Conservation (phyloP, 2,888 invertebrate species). For the Sphecodes monilicornis region DNA sequence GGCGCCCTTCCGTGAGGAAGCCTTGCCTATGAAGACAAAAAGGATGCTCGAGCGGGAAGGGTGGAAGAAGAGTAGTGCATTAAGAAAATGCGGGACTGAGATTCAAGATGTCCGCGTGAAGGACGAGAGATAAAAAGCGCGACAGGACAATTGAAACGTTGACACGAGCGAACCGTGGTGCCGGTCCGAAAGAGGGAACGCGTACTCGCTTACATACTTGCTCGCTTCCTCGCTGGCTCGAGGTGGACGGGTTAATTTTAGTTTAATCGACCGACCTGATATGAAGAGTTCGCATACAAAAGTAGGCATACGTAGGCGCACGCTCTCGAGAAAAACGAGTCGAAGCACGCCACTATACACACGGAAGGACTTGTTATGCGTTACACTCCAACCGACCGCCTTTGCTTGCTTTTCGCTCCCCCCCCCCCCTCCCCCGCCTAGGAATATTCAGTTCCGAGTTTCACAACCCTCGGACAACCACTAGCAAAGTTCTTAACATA, state of each 20-base stretch:
- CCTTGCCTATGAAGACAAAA: neutral
- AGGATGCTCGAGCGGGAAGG: too few relatives aligned
- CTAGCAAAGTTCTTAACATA: neutral
- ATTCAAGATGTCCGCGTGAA: slow-evolving; percentile 19
- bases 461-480: slow-evolving; percentile 55
- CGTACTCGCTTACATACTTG: slow-evolving; percentile 35
- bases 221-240: slow-evolving; percentile 48
- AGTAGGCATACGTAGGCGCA: slow-evolving; percentile 49
- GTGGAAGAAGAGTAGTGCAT: neutral
- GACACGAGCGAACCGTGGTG: slow-evolving; percentile 42
- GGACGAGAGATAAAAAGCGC: neutral
- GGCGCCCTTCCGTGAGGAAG: neutral
- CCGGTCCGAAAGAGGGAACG: slow-evolving; percentile 65
- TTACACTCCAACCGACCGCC: slow-evolving; percentile 42
- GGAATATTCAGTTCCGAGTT: slow-evolving; percentile 56
- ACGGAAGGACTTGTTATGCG: slow-evolving; percentile 51
- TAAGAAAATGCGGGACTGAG: slow-evolving; percentile 11
- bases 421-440: slow-evolving; percentile 44
- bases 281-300: slow-evolving; percentile 63
- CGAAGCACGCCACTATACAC: slow-evolving; percentile 28
- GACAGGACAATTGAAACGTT: slow-evolving; percentile 19
- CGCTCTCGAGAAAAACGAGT: slow-evolving; percentile 36
- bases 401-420: slow-evolving; percentile 34
- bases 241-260: slow-evolving; percentile 73
- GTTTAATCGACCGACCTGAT: slow-evolving; percentile 74